Conservation (phyloP, 2,113 vertebrate species). For the Scolopax mira region DNA sequence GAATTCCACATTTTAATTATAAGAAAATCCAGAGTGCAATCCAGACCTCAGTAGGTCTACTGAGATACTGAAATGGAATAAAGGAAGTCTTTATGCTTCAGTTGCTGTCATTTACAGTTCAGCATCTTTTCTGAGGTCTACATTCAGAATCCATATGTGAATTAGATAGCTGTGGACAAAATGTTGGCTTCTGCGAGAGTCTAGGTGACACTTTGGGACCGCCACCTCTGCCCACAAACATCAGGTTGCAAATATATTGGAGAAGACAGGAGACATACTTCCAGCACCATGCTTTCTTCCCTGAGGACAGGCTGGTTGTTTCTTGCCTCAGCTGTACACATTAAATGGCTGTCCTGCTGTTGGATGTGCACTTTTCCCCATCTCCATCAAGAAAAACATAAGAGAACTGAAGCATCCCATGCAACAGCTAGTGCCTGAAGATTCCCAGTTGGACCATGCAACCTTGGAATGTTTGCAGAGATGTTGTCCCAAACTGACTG, state of each 20-base stretch:
- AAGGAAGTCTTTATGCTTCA: neutral
- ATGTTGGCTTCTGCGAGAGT: neutral
- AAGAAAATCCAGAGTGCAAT: neutral
- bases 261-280: neutral
- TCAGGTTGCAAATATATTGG: neutral
- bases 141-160: neutral
- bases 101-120: neutral
- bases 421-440: neutral
- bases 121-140: neutral
- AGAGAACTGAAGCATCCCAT: neutral
- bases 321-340: fast-evolving
- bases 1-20: neutral
- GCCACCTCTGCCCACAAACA: neutral
- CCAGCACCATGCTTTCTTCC: neutral
- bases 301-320: neutral
- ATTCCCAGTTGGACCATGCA: neutral
- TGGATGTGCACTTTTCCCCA: neutral
- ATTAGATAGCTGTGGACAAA: neutral
- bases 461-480: neutral
- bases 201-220: fast-evolving
- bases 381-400: no score
- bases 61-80: neutral
- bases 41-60: neutral
- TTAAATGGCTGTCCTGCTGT: neutral
- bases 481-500: fast-evolving